Evolutionary conservation across 2,888 invertebrate species (phyloP), one percentile per base, ranked within the genome.

Genomic region (Thera britannica): DNA sequence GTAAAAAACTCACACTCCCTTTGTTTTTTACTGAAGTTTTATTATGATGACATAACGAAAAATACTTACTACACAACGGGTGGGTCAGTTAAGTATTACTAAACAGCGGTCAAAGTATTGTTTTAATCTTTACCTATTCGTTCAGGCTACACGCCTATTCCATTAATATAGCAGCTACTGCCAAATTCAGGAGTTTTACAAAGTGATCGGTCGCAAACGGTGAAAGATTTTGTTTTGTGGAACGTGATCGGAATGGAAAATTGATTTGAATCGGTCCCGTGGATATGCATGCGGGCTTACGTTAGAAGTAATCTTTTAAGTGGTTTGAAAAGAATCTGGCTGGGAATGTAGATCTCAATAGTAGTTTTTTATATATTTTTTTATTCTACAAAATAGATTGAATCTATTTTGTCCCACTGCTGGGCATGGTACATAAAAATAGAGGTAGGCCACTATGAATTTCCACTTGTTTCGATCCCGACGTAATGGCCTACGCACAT

Each of bases 221-320:
- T 57, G 41, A 65, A 69, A 65, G 54, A 59, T 69, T 69, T 66
- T 69, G 68, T 69, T 65, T 69, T 69, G 58, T 52, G 52, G 59
- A 58, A 69, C 69, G 69, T 69, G 69, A 59, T 52, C 56, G 35
- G 69, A 69, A 69, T 69, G 52, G 60, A 58, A 61, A 52, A 64
- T 60, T 56, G 62, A 61, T 65, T 66, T 62, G 54, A 58, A 67
- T 62, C 58, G 54, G 36, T 58, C 61, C 41, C 41, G 57, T 60
- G 8, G 60, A 64, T 68, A 36, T 56, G 34, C 23, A 23, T 23
- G 23, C 59, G 46, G 56, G 56, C 12, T 34, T 23, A 57, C 51
- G 61, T 38, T 44, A 52, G 49, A 48, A 49, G 23, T 41, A 55
- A 62, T 55, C 55, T 49, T 51, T 55, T 56, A 63, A 63, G 63